A percentile compares a stretch with the other conserved stretches of the same genome.
Evolutionary conservation across 1,140 invertebrate species (phyloP).

Genomic region (Lanistes nyassanus): DNA sequence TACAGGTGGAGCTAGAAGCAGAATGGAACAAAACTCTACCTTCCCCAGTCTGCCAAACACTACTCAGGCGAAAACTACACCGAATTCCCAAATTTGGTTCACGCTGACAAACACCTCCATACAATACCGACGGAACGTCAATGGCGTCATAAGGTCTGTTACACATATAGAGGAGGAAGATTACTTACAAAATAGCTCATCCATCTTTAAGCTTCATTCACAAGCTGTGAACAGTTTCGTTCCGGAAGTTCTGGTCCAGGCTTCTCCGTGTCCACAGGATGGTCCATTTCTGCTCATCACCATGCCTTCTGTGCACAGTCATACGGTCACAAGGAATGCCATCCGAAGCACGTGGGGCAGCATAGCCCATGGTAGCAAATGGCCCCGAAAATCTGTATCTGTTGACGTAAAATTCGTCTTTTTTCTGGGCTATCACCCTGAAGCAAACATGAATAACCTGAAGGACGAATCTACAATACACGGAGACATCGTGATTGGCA

Average conservation of each 20-base stretch:
- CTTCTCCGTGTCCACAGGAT: neutral
- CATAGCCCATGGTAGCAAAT: neutral
- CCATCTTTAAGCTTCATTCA: slow-evolving; percentile 1
- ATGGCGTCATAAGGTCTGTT: neutral
- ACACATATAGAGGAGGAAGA: neutral
- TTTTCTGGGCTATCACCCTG: slow-evolving; percentile 19
- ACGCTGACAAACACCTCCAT: too few relatives aligned
- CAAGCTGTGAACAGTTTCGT: neutral
- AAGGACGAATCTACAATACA: slow-evolving; percentile 34
- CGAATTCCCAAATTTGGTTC: neutral
- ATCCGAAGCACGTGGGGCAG: slow-evolving; percentile 59
- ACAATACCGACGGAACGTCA: neutral
- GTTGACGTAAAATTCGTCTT: slow-evolving; percentile 24
- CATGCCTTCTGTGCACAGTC: slow-evolving; percentile 43
- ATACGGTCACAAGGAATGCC: slow-evolving; percentile 34
- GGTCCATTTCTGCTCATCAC: slow-evolving; percentile 35
- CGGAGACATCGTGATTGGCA: slow-evolving; percentile 49
- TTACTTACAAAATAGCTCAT: neutral
- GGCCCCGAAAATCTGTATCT: slow-evolving; percentile 7
- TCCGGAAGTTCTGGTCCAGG: neutral
- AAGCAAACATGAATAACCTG: neutral
- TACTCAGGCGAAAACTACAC: too few relatives aligned
- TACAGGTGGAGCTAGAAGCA: too few relatives aligned
- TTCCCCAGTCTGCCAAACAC: neutral
- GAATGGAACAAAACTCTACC: too few relatives aligned